Conservation (phyloP, 1,140 invertebrate genomes). For the Pseudomyrmex pallidus region DNA sequence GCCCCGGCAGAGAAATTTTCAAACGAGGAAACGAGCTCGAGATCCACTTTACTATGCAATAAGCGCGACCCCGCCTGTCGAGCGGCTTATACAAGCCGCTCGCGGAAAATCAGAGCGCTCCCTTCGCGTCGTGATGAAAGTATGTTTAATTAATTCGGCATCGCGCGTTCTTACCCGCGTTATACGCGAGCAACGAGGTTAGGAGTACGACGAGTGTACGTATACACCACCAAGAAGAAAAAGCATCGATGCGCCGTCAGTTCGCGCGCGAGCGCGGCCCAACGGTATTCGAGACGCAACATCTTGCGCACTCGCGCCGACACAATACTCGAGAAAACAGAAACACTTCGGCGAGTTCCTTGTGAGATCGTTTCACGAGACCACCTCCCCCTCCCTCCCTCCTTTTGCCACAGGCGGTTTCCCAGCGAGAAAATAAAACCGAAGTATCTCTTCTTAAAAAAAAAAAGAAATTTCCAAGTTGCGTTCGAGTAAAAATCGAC, state of each 20-base stretch:
- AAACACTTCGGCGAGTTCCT: slow-evolving; percentile 18
- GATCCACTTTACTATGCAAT: slow-evolving; percentile 22
- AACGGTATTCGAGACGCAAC: slow-evolving; percentile 44
- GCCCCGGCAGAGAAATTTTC: slow-evolving; percentile 36
- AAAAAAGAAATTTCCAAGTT: neutral
- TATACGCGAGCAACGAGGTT: slow-evolving; percentile 54
- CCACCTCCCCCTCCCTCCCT: neutral
- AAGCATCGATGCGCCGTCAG: slow-evolving; percentile 42
- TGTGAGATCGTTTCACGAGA: neutral
- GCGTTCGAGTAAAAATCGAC: neutral
- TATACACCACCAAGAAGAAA: slow-evolving; percentile 17
- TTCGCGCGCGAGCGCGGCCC: slow-evolving; percentile 29
- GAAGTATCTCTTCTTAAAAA: neutral
- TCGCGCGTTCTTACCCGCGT: slow-evolving; percentile 7
- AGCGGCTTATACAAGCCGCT: neutral
- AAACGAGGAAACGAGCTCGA: slow-evolving; percentile 38
- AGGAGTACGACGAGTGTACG: slow-evolving; percentile 39
- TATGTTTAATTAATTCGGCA: slow-evolving; percentile 41
- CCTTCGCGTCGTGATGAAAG: slow-evolving; percentile 23
- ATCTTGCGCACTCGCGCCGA: slow-evolving; percentile 17
- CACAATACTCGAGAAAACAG: slow-evolving; percentile 43
- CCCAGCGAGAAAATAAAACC: neutral
- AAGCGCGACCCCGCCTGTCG: neutral
- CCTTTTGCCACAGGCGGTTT: too few relatives aligned
- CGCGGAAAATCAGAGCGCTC: slow-evolving; percentile 25